phyloP scores from a whole-genome alignment of 2,888 invertebrate species.

The Tachina lurida region DNA sequence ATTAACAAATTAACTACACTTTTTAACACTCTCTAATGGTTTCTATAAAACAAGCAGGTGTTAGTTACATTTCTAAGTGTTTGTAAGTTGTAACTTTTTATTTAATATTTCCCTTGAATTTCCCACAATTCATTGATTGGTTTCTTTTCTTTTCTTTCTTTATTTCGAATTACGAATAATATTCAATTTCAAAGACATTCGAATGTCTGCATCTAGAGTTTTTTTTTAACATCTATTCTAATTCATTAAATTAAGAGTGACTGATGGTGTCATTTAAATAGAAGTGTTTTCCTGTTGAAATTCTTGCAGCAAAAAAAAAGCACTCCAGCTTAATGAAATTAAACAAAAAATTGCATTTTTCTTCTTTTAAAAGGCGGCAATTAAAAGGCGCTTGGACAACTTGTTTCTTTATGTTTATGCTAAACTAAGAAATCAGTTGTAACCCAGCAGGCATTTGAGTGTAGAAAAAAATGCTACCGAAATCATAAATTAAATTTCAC shows the following conservation, averaged over 20 bases:
- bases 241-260: conserved; percentile 56
- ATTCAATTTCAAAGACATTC: conserved; percentile 39
- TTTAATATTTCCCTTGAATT: conserved; percentile 27
- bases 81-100: conserved; percentile 33
- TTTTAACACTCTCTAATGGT: conserved; percentile 2
- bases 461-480: not conserved
- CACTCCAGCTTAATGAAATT: not conserved
- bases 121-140: conserved; percentile 46
- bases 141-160: not conserved
- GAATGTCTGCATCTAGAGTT: not conserved
- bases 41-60: conserved; percentile 30
- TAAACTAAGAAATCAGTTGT: not conserved
- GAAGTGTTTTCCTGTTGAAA: conserved; percentile 61
- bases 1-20: conserved; percentile 43
- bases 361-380: conserved; percentile 63
- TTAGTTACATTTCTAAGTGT: not conserved
- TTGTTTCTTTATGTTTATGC: conserved; percentile 30
- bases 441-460: conserved; percentile 46
- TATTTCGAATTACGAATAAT: conserved; percentile 41
- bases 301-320: not conserved
- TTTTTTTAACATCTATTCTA: conserved; percentile 30
- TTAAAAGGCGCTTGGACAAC: conserved; percentile 70
- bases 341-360: conserved; percentile 15
- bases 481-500: not conserved
- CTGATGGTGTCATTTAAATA: conserved; percentile 62